phyloP scores from a whole-genome alignment of 1,140 invertebrate species.

The Venustaconcha ellipsiformis region DNA sequence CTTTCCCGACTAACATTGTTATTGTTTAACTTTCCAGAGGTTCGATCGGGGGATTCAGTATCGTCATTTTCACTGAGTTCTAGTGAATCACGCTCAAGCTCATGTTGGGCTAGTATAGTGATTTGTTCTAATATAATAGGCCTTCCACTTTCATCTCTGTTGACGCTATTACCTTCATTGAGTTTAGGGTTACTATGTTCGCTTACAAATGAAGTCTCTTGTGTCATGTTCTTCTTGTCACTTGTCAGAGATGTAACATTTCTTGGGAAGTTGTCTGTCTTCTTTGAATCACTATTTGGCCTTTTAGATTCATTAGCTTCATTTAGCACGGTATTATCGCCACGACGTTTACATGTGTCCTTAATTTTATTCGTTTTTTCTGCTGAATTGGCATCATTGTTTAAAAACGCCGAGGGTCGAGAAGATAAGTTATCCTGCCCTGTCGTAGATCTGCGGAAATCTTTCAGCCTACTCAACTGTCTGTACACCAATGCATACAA shows the following conservation, averaged over 20 bases:
- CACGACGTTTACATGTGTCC: background rate
- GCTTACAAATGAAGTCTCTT: too few species aligned
- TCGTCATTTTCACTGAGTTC: background rate
- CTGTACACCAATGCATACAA: slow-evolving; percentile 20
- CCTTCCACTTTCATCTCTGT: background rate
- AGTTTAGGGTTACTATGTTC: too few species aligned
- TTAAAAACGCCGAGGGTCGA: slow-evolving; percentile 1
- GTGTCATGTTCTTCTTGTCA: too few species aligned
- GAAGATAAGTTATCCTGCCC: too few species aligned
- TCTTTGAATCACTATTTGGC: too few species aligned
- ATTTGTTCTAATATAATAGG: background rate
- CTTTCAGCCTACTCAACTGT: slow-evolving; percentile 2
- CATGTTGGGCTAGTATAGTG: background rate
- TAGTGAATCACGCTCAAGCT: background rate
- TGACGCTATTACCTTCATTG: too few species aligned
- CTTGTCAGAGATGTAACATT: too few species aligned
- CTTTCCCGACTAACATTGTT: background rate
- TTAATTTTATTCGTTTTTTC: background rate
- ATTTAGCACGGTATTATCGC: background rate
- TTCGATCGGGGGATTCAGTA: background rate
- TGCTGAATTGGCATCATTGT: background rate
- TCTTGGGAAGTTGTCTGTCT: too few species aligned
- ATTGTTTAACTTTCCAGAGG: background rate
- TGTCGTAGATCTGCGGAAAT: background rate
- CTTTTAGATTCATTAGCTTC: too few species aligned